phyloP scores from a whole-genome alignment of 2,888 invertebrate species.

The Netelia melanura region DNA sequence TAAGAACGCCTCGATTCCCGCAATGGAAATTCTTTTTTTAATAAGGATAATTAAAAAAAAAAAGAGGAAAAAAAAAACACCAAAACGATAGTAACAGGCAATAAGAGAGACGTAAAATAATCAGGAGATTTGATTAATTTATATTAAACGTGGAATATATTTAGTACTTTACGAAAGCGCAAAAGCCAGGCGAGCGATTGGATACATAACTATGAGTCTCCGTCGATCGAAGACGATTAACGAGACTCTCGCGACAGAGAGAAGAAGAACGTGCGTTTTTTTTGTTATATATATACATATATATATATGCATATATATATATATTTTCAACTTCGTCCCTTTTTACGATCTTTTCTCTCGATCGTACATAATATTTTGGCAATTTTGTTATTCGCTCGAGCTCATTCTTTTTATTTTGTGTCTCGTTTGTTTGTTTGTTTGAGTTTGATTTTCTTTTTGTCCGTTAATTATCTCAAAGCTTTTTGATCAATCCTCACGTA shows the following conservation, averaged over 20 bases:
- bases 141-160: slow-evolving; percentile 10
- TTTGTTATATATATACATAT: not conserved
- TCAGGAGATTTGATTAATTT: slow-evolving; percentile 23
- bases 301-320: too few species aligned
- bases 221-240: slow-evolving; percentile 42
- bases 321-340: slow-evolving; percentile 6
- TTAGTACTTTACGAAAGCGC: slow-evolving; percentile 58
- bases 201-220: slow-evolving; percentile 51
- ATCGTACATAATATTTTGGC: slow-evolving; percentile 9
- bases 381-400: slow-evolving; percentile 15
- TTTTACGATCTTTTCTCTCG: slow-evolving; percentile 22
- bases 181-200: slow-evolving; percentile 67
- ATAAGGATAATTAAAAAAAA: not conserved
- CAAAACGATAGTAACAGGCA: slow-evolving; percentile 53
- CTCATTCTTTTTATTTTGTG: not conserved
- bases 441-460: not conserved
- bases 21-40: not conserved
- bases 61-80: not conserved
- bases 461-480: slow-evolving; percentile 26
- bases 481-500: slow-evolving; percentile 40
- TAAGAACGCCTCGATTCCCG: not conserved
- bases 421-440: too few species aligned
- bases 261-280: slow-evolving; percentile 28
- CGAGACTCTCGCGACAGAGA: slow-evolving; percentile 59
- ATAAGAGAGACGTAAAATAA: slow-evolving; percentile 25